Percentiles rank a stretch among this genome's conserved stretches.
Evolutionary conservation across 1,140 invertebrate genomes (phyloP).

Genomic region (Lysiphlebus fabarum): DNA sequence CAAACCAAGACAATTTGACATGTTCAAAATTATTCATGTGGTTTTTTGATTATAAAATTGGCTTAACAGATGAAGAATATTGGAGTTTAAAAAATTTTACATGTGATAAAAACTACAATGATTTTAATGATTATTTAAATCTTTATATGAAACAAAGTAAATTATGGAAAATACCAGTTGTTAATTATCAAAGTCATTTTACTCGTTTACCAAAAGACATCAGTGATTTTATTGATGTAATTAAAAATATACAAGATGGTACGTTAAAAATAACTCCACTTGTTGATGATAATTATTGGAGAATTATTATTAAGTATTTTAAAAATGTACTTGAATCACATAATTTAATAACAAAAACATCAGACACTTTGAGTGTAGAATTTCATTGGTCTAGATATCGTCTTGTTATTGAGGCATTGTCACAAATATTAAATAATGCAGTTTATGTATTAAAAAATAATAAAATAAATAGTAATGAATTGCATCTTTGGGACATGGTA

Average conservation of each 20-base stretch:
- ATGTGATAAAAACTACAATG: conserved; percentile 37
- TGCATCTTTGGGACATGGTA: conserved; percentile 42
- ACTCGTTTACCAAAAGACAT: conserved; percentile 28
- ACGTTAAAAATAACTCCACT: conserved; percentile 30
- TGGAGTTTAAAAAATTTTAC: conserved; percentile 41
- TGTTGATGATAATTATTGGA: conserved; percentile 33
- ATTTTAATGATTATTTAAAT: conserved; percentile 42
- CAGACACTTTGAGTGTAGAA: conserved; percentile 6
- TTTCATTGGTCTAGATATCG: conserved; percentile 30
- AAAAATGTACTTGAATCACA: conserved; percentile 25
- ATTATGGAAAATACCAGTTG: conserved; percentile 34
- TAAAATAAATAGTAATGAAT: conserved; percentile 23
- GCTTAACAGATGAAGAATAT: conserved; percentile 36
- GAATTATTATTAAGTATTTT: conserved; percentile 25
- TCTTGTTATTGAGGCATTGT: conserved; percentile 35
- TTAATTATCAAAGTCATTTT: conserved; percentile 32
- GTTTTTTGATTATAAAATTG: conserved; percentile 33
- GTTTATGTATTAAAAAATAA: conserved; percentile 30
- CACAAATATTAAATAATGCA: conserved; percentile 36
- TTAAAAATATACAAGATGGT: conserved; percentile 9
- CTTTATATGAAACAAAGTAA: conserved; percentile 30
- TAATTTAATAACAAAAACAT: background rate
- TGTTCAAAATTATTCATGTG: conserved; percentile 39
- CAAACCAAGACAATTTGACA: conserved; percentile 17
- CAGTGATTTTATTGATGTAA: conserved; percentile 29